Conservation (phyloP, 2,113 vertebrate genomes). For the Sterrhoptilus dennistouni region DNA sequence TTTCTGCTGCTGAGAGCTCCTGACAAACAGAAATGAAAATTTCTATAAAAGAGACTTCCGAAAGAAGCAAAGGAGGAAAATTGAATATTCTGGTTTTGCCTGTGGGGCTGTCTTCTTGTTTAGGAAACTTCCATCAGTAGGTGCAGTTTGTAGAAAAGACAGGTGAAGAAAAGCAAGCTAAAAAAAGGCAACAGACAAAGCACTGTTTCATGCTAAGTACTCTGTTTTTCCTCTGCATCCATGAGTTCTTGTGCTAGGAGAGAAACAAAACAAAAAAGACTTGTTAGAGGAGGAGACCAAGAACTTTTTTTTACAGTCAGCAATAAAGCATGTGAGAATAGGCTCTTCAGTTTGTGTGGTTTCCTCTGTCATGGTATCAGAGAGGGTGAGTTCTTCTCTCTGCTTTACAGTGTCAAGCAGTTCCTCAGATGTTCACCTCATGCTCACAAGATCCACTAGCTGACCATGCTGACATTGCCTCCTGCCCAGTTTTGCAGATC, state of each 20-base stretch:
- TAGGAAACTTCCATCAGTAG: neutral
- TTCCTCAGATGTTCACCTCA: neutral
- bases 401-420: neutral
- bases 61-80: neutral
- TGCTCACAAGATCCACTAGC: neutral
- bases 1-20: neutral
- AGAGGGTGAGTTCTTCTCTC: neutral
- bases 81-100: neutral
- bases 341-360: fast-evolving
- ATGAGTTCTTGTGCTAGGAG: neutral
- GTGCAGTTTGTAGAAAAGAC: neutral
- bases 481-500: neutral
- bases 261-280: neutral
- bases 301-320: neutral
- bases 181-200: neutral
- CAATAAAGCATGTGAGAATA: neutral
- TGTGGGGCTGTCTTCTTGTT: neutral
- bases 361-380: neutral
- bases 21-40: neutral
- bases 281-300: neutral
- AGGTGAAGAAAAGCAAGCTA: neutral
- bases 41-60: neutral
- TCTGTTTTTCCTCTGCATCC: neutral
- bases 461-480: neutral
- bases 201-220: neutral